phyloP scores from a whole-genome alignment of 1,140 invertebrate species.

The Akabosia matsudoensis region DNA sequence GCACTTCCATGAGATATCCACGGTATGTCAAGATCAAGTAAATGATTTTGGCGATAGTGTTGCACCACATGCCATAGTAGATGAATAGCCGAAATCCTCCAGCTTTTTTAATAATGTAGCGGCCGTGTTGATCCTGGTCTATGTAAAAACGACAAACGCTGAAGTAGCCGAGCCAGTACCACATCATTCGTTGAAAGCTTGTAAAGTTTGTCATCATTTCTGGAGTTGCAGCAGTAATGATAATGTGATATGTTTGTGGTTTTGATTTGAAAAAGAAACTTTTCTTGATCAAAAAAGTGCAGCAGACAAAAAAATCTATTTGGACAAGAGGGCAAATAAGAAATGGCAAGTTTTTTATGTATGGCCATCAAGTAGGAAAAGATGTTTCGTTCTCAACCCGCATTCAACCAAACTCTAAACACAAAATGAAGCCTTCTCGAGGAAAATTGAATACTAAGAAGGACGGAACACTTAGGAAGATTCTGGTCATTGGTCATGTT shows the following conservation, averaged over 20 bases:
- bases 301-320: background rate
- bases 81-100: background rate
- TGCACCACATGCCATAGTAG: constrained; percentile 26
- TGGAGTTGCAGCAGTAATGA: too few species aligned
- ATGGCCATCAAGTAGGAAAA: too few species aligned
- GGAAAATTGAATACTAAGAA: too few species aligned
- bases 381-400: too few species aligned
- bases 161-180: background rate
- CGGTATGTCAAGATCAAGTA: constrained; percentile 31
- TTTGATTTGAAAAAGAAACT: constrained; percentile 2
- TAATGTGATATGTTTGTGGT: background rate
- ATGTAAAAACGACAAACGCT: constrained; percentile 8
- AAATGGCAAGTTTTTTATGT: too few species aligned
- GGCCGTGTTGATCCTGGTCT: background rate
- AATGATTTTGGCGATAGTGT: constrained; percentile 20
- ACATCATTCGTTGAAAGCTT: constrained; percentile 7
- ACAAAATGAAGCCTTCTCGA: too few species aligned
- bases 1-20: constrained; percentile 25
- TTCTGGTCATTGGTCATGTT: too few species aligned
- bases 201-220: constrained; percentile 10
- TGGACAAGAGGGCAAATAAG: too few species aligned
- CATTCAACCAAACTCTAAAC: too few species aligned
- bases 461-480: too few species aligned
- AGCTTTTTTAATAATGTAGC: background rate
- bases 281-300: background rate